A percentile compares a stretch with the other conserved stretches of the same genome.
Evolutionary conservation across 1,140 invertebrate genomes (phyloP).

Genomic region (Drosophila albomicans): DNA sequence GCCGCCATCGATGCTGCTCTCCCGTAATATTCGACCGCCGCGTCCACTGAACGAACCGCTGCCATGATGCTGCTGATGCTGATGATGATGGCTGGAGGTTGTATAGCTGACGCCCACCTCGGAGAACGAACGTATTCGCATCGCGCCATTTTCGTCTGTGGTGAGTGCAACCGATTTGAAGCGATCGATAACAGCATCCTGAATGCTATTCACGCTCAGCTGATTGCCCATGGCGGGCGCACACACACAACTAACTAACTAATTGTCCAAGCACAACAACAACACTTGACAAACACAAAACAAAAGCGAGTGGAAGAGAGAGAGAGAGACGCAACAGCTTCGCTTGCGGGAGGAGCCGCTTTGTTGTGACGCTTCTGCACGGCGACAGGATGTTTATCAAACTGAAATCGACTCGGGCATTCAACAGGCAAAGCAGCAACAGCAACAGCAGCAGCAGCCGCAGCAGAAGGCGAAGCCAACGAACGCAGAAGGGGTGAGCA

Average conservation of each 20-base stretch:
- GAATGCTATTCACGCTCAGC: conserved; percentile 74
- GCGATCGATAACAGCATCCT: conserved; percentile 80
- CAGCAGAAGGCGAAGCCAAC: conserved; percentile 21
- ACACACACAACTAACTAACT: conserved; percentile 1
- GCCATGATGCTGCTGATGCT: conserved; percentile 48
- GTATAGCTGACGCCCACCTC: conserved; percentile 64
- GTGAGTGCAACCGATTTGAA: conserved; percentile 78
- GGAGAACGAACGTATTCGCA: conserved; percentile 80
- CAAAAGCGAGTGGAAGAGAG: background rate
- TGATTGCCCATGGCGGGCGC: conserved; percentile 72
- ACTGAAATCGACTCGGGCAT: conserved; percentile 65
- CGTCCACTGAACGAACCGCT: conserved; percentile 58
- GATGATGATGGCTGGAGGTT: conserved; percentile 41
- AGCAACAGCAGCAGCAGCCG: conserved; percentile 59
- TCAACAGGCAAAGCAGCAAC: conserved; percentile 66
- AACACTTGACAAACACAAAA: conserved; percentile 18
- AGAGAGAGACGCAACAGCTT: background rate
- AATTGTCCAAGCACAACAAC: conserved; percentile 5
- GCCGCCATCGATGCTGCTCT: conserved; percentile 75
- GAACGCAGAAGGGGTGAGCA: conserved; percentile 6
- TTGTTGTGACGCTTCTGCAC: conserved; percentile 64
- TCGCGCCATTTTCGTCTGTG: conserved; percentile 75
- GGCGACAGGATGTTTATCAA: conserved; percentile 76
- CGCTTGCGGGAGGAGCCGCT: conserved; percentile 17
- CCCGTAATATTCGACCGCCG: conserved; percentile 67